Base-by-base conservation (phyloP, 2,113 vertebrate species). In the Plectropomus leopardus region DNA sequence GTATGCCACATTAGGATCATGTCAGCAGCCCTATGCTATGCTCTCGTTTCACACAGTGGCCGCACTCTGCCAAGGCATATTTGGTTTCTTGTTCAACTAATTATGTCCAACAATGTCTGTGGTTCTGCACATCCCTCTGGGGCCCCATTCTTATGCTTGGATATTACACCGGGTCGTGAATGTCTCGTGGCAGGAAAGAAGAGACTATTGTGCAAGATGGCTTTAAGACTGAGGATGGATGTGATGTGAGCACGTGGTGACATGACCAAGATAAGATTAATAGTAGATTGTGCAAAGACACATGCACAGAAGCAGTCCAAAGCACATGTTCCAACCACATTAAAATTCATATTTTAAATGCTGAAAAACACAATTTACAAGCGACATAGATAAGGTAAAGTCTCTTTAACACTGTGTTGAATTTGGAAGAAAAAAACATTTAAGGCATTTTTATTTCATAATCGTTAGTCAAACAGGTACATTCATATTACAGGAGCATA, bases 41-140 rank as follows among this genome's bases (percentile, higher is more conserved):
- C 42, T 86, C 75, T 76, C 32, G 8, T 88, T 85, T 89, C 58
- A 59, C 67, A 73, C 42, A 68, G 21, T 17, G 44, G 6, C 51
- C 23, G 0, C 50, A 3, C 67, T 78, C 51, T 78, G 47, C 40
- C 21, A 19, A 84, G 11, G 26, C 81, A 79, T 85, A 88, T 88
- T 86, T 70, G 61, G 65, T 91, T 78, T 81, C 82, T 50, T 78
- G 72, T 86, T 85, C 4, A 3, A 80, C 80, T 67, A 66, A 87
- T 87, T 82, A n/a, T 36, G 58, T 54, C 28, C 28, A 47, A 72
- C 77, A 85, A 58, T 76, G 58, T 50, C 47, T 68, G n/a, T 64
- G 75, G 60, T 53, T 78, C 55, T 83, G 67, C 71, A 54, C 60
- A 67, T 70, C 40, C 76, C 86, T 83, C 30, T 7, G 36, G 84